These are phyloP conservation scores for Rhynchonycteris naso DNA, from an alignment of 2,797 vertebrate species.

Conservation along the genomic window DNA sequence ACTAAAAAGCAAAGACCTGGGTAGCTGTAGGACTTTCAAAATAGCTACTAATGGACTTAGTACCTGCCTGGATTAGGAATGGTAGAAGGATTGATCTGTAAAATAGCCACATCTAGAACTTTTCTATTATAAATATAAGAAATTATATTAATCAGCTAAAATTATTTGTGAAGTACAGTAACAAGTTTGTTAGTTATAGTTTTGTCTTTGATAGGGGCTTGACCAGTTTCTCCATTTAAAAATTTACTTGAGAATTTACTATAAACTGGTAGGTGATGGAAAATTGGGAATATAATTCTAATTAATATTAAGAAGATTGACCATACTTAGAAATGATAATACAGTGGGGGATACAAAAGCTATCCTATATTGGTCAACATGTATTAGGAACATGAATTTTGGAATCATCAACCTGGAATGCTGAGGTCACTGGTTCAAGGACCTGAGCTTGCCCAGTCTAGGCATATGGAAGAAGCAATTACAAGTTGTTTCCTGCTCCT, in stretches of 20 bases:
- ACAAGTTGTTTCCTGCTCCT: no score
- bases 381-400: background rate
- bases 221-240: constrained; percentile 19
- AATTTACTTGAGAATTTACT: constrained; percentile 1
- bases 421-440: no score
- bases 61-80: background rate
- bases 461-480: background rate
- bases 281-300: constrained; percentile 39
- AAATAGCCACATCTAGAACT: constrained; percentile 26
- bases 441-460: background rate
- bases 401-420: no score
- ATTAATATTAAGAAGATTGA: constrained; percentile 32
- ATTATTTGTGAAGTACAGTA: background rate
- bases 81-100: background rate
- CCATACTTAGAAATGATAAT: background rate
- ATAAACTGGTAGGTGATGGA: constrained; percentile 11
- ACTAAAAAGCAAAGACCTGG: background rate
- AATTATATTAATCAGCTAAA: background rate
- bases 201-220: background rate
- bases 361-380: constrained; percentile 22
- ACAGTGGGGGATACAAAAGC: background rate
- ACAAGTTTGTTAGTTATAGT: background rate
- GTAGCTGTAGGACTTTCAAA: background rate
- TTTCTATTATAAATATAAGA: constrained; percentile 25
- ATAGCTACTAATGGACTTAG: background rate